Conservation (phyloP, 2,113 vertebrate species). For the Jacana jacana region DNA sequence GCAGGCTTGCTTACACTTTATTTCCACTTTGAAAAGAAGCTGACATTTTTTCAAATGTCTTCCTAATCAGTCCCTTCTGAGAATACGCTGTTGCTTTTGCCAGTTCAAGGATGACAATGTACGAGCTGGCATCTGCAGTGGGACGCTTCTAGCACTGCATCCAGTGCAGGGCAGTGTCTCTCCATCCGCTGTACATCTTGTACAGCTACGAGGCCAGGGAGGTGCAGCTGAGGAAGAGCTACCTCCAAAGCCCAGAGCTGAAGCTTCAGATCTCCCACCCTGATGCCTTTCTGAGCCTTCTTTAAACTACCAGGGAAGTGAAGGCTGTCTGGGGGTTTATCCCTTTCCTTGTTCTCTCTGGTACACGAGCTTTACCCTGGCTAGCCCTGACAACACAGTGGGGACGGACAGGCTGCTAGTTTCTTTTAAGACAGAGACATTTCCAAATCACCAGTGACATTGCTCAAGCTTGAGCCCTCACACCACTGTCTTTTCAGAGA, state of each 20-base stretch:
- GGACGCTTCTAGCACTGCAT: fast-evolving
- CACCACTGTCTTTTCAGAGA: neutral
- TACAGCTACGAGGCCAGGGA: neutral
- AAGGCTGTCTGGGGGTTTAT: neutral
- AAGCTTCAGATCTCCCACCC: neutral
- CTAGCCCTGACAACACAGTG: neutral
- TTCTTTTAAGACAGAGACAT: neutral
- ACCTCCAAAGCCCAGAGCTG: neutral
- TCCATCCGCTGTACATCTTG: neutral
- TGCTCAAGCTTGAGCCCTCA: neutral
- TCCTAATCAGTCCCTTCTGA: neutral
- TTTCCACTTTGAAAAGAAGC: neutral
- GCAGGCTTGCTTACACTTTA: neutral
- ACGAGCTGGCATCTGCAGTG: neutral
- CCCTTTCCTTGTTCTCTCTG: neutral
- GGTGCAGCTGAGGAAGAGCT: neutral
- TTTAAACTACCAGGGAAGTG: neutral
- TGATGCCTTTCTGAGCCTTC: neutral
- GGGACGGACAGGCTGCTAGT: neutral
- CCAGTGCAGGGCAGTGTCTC: neutral
- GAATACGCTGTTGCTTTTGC: neutral
- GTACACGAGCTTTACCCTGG: neutral
- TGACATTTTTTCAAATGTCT: neutral
- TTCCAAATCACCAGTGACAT: neutral
- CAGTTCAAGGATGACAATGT: neutral